Evolutionary conservation across 2,113 vertebrate genomes (phyloP), one percentile per base, ranked within the genome.

Genomic region (Microcebus ravelobensis): DNA sequence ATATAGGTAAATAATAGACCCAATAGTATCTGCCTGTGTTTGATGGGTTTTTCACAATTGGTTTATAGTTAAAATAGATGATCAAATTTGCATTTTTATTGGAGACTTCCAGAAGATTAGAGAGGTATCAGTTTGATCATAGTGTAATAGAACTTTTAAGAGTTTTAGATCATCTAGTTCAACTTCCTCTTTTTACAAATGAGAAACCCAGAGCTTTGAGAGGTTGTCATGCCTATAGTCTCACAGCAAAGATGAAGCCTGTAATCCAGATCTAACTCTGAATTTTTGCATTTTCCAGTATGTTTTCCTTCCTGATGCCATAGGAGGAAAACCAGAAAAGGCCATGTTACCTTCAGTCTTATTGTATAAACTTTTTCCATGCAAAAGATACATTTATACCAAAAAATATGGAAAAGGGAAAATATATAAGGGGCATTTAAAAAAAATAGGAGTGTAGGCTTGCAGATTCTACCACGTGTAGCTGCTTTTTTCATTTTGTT

Each of bases 101-200:
- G 14, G 36, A 34, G 21, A 84, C 48, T 8, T 70, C 27, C n/a
- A 55, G 5, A 86, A 88, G 17, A 74, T 81, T 97, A 68, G 91
- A 80, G 74, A 61, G 88, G 0, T 63, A 39, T 91, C n/a, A 61
- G 55, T 91, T 25, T 50, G 23, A 70, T 83, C 7, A 31, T 52
- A 89, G 18, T 70, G 36, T 90, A 87, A 92, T 77, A 88, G 39
- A 85, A 76, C 39, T 92, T 92, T 81, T 4, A 73, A 55, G 27
- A 81, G 25, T 87, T 92, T 90, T 57, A 87, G 76, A 70, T 94
- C 17, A 63, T 52, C 21, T 61, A 48, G 25, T 84, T 88, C 61
- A n/a, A 55, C 79, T 97, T 96, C 36, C 42, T 91, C 55, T 59
- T 68, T 71, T 95, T 88, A 73, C 17, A 81, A 14, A n/a, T 74